These are phyloP conservation scores for Drosophila parabipectinata DNA, from an alignment of 1,140 invertebrate genomes.

Conservation along the genomic window DNA sequence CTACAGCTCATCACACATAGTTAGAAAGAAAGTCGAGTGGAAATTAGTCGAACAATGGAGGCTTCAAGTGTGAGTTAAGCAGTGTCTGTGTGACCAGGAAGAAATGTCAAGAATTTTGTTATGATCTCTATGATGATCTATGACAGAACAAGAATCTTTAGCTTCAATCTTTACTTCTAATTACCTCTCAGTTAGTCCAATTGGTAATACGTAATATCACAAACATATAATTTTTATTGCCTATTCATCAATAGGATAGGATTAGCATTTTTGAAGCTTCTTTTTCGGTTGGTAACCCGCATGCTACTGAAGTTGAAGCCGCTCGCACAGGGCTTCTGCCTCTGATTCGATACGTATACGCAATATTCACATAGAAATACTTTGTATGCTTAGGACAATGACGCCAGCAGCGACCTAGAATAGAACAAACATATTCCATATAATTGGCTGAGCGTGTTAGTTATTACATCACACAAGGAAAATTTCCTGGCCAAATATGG, in stretches of 20 bases:
- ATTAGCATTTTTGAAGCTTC: constrained; percentile 2
- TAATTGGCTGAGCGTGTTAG: constrained; percentile 44
- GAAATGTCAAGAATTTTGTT: constrained; percentile 41
- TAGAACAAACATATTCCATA: constrained; percentile 36
- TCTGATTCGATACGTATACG: constrained; percentile 20
- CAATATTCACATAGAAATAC: constrained; percentile 12
- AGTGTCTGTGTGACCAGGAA: constrained; percentile 37
- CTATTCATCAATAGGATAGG: background rate
- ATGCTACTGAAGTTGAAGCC: constrained; percentile 25
- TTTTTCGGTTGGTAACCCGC: constrained; percentile 16
- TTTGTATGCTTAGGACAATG: constrained; percentile 27
- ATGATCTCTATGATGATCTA: background rate
- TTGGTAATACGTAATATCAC: background rate
- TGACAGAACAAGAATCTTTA: background rate
- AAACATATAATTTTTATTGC: no score
- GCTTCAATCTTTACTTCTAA: background rate
- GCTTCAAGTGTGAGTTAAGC: constrained; percentile 25
- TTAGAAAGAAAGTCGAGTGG: constrained; percentile 50
- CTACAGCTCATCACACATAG: constrained; percentile 27
- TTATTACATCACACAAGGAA: constrained; percentile 43
- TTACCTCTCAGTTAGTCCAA: background rate
- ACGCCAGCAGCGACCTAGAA: constrained; percentile 60
- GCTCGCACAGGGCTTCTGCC: background rate
- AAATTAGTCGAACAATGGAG: constrained; percentile 45
- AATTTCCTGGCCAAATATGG: constrained; percentile 3